phyloP scores from a whole-genome alignment of 2,888 invertebrate species.

The Sepiola atlantica region DNA sequence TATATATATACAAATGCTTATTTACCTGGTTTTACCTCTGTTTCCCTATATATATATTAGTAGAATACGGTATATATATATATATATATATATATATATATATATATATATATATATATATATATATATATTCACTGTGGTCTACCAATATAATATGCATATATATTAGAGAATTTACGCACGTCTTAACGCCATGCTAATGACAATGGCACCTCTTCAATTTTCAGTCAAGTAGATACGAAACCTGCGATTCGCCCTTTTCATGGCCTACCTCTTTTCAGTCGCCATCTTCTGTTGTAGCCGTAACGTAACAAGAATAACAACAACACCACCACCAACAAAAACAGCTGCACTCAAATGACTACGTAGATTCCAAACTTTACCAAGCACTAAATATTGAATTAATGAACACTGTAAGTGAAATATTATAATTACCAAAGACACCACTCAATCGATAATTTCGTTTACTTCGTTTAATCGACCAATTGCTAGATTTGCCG shows the following conservation, averaged over 20 bases:
- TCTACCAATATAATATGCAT: too few species aligned
- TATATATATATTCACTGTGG: too few species aligned
- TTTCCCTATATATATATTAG: too few species aligned
- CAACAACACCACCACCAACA: too few species aligned
- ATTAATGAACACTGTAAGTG: not conserved
- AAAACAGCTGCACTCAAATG: not conserved
- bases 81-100: not conserved
- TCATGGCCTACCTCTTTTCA: constrained; percentile 15
- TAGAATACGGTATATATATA: not conserved
- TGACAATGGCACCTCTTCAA: not conserved
- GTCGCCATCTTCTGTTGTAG: not conserved
- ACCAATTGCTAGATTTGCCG: not conserved
- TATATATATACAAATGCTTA: not conserved
- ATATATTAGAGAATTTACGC: not conserved
- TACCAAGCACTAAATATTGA: not conserved
- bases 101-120: not conserved
- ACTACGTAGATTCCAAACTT: not conserved
- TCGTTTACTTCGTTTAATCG: not conserved
- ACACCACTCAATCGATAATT: not conserved
- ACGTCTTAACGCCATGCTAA: constrained; percentile 4
- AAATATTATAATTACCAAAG: not conserved
- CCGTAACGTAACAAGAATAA: not conserved
- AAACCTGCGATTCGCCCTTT: not conserved
- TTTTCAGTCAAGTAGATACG: constrained; percentile 20
- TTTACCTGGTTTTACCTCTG: not conserved